Evolutionary conservation across 1,140 invertebrate species (phyloP), one percentile per base, ranked within the genome.

Genomic region (Diabrotica undecimpunctata): DNA sequence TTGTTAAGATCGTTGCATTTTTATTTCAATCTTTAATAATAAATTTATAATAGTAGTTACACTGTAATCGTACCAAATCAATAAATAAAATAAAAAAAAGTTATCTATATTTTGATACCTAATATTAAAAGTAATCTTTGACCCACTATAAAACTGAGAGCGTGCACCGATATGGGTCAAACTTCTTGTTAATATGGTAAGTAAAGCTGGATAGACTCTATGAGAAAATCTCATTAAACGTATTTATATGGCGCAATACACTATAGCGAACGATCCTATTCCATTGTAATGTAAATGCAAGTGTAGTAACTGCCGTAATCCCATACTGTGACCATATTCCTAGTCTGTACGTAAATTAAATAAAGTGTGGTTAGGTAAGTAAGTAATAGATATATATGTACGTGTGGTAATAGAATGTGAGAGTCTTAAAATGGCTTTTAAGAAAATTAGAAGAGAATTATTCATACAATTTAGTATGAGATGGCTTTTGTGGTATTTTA

Each of bases 391-490:
- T 25, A 25, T 25, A 46, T 46, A 46, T 8, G n/a, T 46, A 46
- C n/a, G 41, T 46, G 41, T 46, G 41, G 41, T 46, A 46, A 46
- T 46, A 46, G 41, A 46, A 46, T 46, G 41, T 46, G 41, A 46
- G 41, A 6, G 41, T 46, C 41, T 46, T 46, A 10, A 46, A 46
- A 46, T 46, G 41, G 41, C 41, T 46, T 46, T 46, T n/a, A 46
- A 46, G 41, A 46, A 46, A 46, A 46, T 46, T 46, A 46, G 41
- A 46, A 46, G 41, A 46, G 41, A 46, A 46, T 46, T 46, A 46
- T 46, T 46, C 41, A 46, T 46, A 46, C 41, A 46, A 46, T 46
- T 46, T 46, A 10, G 8, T 46, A 46, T 3, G 41, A 6, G 41
- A 46, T n/a, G 41, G 41, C 41, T 46, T 46, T 46, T 46, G 25